Base-by-base conservation (phyloP, 2,888 invertebrate genomes). In the Spodoptera littoralis region DNA sequence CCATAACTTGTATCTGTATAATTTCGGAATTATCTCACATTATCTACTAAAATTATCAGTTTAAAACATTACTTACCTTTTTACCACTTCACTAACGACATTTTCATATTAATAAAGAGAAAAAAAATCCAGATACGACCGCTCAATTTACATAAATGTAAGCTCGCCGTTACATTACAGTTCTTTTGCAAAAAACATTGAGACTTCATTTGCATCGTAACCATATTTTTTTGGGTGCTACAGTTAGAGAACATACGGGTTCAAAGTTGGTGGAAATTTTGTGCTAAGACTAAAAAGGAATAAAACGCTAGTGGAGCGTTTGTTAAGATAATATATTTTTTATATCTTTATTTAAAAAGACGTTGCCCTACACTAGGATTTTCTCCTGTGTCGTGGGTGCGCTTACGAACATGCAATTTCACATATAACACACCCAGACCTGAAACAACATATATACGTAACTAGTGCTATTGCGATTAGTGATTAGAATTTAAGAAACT, bases 131-230 rank as follows among this genome's bases (percentile, higher is more conserved):
- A 18, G 60, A 46, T 52, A 55, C 61, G 45, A 42, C 54, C 57
- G 60, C 51, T 43, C 59, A 59, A 77, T 78, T 78, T 78, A 73
- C 79, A 79, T 76, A 78, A 77, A 77, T 73, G 77, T 76, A 71
- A 79, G 79, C 76, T 63, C 62, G 52, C 62, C 67, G 71, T 70
- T 47, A 73, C 66, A 79, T 79, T 70, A 67, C 70, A 47, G 63
- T 69, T 70, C 70, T 70, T 73, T 79, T 71, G 59, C 64, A 73
- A 78, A 70, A 74, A 73, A 76, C 68, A 76, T 61, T 43, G 65
- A 56, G 70, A 66, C 66, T 79, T 73, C 70, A 79, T 77, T 79
- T 79, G 68, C 79, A 77, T 77, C 18, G 65, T 76, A 73, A 76
- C 68, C 79, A 70, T 65, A 67, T 78, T 71, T 76, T 76, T 75